Percentiles rank a stretch among this genome's conserved stretches.
Evolutionary conservation across 1,140 invertebrate species (phyloP).

Genomic region (Polypedilum vanderplanki): DNA sequence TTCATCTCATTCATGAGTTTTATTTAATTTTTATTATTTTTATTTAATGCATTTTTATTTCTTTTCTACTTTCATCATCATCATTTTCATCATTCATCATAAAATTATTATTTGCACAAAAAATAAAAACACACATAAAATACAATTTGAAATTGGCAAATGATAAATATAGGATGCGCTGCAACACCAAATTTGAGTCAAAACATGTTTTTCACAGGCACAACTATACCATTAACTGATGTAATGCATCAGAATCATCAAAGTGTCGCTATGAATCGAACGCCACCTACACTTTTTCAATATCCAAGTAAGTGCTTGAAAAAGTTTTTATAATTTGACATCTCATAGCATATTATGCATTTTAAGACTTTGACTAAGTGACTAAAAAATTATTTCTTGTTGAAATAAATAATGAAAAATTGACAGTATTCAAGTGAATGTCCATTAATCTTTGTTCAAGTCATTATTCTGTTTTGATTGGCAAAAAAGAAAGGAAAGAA

Average conservation of each 20-base stretch:
- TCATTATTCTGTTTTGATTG: neutral
- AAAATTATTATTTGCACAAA: neutral
- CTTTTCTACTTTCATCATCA: neutral
- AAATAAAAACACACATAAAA: constrained; percentile 19
- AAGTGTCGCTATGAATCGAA: constrained; percentile 35
- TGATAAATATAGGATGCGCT: constrained; percentile 29
- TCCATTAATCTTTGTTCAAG: constrained; percentile 25
- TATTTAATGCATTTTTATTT: neutral
- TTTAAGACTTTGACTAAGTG: no score
- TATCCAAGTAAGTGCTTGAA: constrained; percentile 57
- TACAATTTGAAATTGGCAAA: neutral
- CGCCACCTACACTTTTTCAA: constrained; percentile 62
- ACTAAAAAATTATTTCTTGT: no score
- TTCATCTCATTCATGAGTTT: no score
- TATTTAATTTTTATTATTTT: neutral
- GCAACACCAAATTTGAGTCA: constrained; percentile 31
- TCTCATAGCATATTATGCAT: constrained; percentile 33
- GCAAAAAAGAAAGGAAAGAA: no score
- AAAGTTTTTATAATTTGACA: constrained; percentile 40
- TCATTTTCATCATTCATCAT: constrained; percentile 1
- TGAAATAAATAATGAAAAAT: constrained; percentile 14
- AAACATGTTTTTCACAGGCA: constrained; percentile 32
- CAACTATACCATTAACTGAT: constrained; percentile 31
- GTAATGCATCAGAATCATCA: constrained; percentile 26
- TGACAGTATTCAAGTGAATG: neutral